These are phyloP conservation scores for Rhodinocichla rosea DNA, from an alignment of 2,113 vertebrate genomes.

Conservation along the genomic window DNA sequence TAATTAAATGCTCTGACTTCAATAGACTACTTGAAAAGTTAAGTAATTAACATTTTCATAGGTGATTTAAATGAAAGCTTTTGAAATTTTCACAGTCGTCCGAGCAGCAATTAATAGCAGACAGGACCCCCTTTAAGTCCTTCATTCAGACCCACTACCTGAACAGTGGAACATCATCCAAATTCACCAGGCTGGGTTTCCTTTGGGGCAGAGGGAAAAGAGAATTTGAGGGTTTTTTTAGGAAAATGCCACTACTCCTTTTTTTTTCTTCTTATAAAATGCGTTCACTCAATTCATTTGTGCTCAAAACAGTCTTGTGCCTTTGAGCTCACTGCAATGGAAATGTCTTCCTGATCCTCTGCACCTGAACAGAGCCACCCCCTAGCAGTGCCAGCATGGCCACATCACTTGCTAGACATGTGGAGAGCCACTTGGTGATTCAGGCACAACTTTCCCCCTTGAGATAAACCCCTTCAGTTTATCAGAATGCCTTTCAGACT, in stretches of 20 bases:
- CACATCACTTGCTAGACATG: fast-evolving
- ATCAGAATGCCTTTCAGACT: too few species aligned
- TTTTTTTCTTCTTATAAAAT: not conserved
- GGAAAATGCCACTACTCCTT: not conserved
- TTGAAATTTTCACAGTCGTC: not conserved
- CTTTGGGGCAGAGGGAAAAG: not conserved
- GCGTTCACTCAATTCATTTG: not conserved
- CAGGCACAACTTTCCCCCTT: not conserved
- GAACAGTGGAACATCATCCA: not conserved
- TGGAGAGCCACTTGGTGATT: not conserved
- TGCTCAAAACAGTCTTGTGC: not conserved
- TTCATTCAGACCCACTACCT: not conserved
- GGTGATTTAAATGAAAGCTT: not conserved
- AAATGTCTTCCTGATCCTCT: not conserved
- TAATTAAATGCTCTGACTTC: not conserved
- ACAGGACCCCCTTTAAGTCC: not conserved
- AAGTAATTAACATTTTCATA: not conserved
- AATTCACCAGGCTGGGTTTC: not conserved
- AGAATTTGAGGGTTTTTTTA: not conserved
- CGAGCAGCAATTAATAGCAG: not conserved
- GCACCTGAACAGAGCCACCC: not conserved
- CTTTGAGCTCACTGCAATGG: not conserved
- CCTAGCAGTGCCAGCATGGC: fast-evolving
- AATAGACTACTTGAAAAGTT: not conserved
- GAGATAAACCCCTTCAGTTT: not conserved